Evolutionary conservation across 1,140 invertebrate species (phyloP), one percentile per base, ranked within the genome.

Genomic region (Zaprionus camerounensis): DNA sequence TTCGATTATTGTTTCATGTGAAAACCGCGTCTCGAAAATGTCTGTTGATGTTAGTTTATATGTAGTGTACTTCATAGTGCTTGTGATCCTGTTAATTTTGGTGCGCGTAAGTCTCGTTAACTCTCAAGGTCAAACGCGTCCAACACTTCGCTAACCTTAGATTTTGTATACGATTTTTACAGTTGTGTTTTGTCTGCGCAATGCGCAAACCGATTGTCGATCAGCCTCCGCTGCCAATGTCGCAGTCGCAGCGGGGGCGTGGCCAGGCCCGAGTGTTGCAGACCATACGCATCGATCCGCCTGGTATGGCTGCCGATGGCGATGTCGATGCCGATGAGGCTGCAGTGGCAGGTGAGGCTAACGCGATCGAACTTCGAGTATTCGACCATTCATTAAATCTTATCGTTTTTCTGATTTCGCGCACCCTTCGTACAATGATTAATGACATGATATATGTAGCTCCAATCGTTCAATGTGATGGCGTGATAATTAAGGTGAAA

Each of bases 241-340:
- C 62, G 17, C 55, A 66, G 31, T 5, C 36, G 11, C 53, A 13
- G 28, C 12, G 61, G 17, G 34, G 44, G 56, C 73, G 68, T 61
- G 53, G 26, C 22, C 61, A 55, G 34, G 68, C 55, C 6, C 61
- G 68, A 17, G 36, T 76, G 1, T 55, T 76, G 26, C 55, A 46
- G 2, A 56, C 44, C 41, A 76, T 76, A 55, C 73, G 73, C 55
- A 71, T 76, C 6, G 73, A 76, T 76, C 73, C 73, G 26, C 28
- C 61, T 3, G 73, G 68, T 12, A 46, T 38, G 12, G 11, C 41
- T 24, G 31, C 34, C 51, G 61, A 76, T 26, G 26, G 7, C 41
- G 41, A 46, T 44, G 41, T 2, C 38, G 38, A 41, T 41, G 36
- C 12, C 36, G 41, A 44, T 17, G 41, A 17, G 41, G n/a, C 17